A percentile compares a stretch with the other conserved stretches of the same genome.
Evolutionary conservation across 2,888 invertebrate species (phyloP).

Genomic region (Acrobasis repandana): DNA sequence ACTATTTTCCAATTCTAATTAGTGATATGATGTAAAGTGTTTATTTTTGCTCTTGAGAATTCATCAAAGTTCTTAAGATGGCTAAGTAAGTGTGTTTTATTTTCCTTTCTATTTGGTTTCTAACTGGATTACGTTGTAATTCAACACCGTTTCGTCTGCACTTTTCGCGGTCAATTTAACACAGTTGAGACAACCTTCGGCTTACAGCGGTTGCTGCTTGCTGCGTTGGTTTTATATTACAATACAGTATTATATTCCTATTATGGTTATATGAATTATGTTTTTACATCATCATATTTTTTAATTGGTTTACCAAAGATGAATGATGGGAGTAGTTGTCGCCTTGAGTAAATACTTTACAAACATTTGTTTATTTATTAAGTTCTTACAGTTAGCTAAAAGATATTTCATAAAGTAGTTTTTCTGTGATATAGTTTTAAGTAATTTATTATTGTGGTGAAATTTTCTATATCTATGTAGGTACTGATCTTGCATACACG

Average conservation of each 20-base stretch:
- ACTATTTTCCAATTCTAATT: constrained; percentile 23
- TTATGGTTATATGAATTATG: no score
- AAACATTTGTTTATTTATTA: no score
- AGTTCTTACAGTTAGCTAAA: no score
- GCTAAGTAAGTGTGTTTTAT: constrained; percentile 66
- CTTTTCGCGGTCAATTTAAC: constrained; percentile 44
- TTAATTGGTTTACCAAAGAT: background rate
- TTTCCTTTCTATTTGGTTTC: constrained; percentile 34
- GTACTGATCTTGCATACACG: no score
- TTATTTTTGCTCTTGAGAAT: constrained; percentile 32
- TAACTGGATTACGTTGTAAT: constrained; percentile 44
- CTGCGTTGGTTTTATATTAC: constrained; percentile 17
- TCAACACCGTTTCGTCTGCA: constrained; percentile 38
- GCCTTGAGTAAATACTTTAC: background rate
- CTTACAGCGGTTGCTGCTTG: constrained; percentile 13
- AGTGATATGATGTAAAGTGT: constrained; percentile 48
- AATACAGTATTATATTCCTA: constrained; percentile 16
- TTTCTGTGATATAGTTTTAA: no score
- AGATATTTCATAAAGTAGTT: no score
- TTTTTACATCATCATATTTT: background rate
- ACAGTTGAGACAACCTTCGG: constrained; percentile 16
- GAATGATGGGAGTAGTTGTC: background rate
- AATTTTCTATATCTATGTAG: no score
- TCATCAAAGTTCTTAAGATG: constrained; percentile 54
- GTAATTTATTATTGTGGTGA: no score